A percentile compares a stretch with the other conserved stretches of the same genome.
phyloP scores from a whole-genome alignment of 2,888 invertebrate species.

The Meiosimyza decipiens region DNA sequence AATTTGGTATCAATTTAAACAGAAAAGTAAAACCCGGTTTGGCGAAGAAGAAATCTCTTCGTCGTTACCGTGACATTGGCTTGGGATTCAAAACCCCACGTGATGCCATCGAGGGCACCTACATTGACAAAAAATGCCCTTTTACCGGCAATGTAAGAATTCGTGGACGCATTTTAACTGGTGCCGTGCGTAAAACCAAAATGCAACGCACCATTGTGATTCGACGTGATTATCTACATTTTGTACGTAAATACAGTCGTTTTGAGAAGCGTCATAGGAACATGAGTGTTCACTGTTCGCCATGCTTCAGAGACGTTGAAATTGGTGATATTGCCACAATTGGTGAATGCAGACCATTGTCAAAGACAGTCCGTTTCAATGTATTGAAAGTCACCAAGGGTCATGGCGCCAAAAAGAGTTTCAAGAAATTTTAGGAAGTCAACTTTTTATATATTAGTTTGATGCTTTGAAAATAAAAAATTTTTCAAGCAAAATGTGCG shows the following conservation, averaged over 20 bases:
- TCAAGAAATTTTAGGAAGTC: conserved; percentile 88
- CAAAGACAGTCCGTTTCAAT: conserved; percentile 99
- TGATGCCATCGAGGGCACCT: conserved; percentile 97
- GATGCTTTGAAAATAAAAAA: conserved; percentile 46
- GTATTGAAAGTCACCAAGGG: conserved; percentile 97
- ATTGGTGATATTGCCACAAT: conserved; percentile 97
- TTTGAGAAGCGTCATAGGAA: conserved; percentile 99
- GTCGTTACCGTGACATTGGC: conserved; percentile 90
- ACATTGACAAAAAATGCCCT: conserved; percentile 99
- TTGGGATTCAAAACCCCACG: conserved; percentile 96
- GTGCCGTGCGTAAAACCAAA: conserved; percentile 96
- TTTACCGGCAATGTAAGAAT: conserved; percentile 99
- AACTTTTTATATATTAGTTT: conserved; percentile 49
- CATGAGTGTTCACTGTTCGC: conserved; percentile 98
- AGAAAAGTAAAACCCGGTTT: conserved; percentile 75
- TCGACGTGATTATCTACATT: conserved; percentile 97
- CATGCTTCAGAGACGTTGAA: conserved; percentile 97
- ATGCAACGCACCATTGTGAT: conserved; percentile 99
- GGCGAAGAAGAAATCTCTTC: conserved; percentile 79
- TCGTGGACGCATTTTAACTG: conserved; percentile 95
- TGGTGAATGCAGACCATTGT: conserved; percentile 98
- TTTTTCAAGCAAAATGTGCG: too few species aligned
- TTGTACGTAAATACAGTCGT: conserved; percentile 96
- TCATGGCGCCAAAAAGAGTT: conserved; percentile 93
- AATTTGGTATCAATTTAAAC: conserved; percentile 89